Conservation (phyloP, 2,888 invertebrate genomes). For the Meteorus colon region DNA sequence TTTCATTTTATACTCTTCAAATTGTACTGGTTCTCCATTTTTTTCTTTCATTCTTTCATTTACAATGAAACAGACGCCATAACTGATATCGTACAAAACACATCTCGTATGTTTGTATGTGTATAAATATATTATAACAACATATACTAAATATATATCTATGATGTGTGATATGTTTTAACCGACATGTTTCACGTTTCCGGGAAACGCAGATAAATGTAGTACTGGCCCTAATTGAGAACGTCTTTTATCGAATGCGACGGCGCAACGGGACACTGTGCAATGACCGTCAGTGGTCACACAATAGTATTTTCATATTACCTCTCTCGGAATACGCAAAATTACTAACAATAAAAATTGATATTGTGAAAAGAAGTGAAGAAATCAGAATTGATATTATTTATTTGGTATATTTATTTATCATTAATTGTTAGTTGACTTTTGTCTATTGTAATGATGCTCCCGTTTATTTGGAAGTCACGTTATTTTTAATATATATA, state of each 20-base stretch:
- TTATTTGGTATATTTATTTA: no score
- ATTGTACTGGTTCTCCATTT: not conserved
- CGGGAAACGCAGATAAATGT: constrained; percentile 20
- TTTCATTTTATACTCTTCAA: not conserved
- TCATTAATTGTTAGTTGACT: no score
- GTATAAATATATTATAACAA: not conserved
- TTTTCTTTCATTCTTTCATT: not conserved
- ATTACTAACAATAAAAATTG: no score
- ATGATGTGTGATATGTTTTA: not conserved
- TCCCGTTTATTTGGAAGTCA: no score
- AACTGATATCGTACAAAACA: not conserved
- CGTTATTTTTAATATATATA: not conserved
- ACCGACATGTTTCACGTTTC: constrained; percentile 7
- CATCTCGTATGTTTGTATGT: not conserved
- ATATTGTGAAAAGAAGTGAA: no score
- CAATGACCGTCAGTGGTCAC: not conserved
- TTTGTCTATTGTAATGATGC: no score
- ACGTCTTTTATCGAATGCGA: not conserved
- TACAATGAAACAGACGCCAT: not conserved
- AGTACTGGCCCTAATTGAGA: constrained; percentile 4
- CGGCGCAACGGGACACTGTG: not conserved
- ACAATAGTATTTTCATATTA: no score
- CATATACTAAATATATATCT: not conserved
- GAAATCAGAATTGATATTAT: no score
- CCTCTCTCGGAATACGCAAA: no score